A percentile compares a stretch with the other conserved stretches of the same genome.
phyloP scores from a whole-genome alignment of 2,888 invertebrate species.

The Aphodius granarius region DNA sequence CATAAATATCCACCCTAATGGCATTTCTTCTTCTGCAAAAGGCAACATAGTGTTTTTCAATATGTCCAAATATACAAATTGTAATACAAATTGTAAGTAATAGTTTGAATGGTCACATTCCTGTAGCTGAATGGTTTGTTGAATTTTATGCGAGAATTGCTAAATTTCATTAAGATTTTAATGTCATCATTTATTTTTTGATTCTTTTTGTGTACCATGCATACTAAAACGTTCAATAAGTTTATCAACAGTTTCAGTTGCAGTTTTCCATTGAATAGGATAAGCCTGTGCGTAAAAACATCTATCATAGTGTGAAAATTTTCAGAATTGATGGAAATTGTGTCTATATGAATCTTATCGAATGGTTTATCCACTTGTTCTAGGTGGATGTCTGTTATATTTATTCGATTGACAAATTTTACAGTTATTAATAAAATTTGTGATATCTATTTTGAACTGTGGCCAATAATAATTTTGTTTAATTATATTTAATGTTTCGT shows the following conservation, averaged over 20 bases:
- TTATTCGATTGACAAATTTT: conserved; percentile 19
- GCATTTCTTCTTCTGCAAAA: conserved; percentile 14
- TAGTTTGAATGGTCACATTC: neutral
- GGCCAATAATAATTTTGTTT: conserved; percentile 11
- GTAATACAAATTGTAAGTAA: neutral
- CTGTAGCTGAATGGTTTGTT: too few species aligned
- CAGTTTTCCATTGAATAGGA: conserved; percentile 10
- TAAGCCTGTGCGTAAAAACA: conserved; percentile 30
- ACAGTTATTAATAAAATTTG: conserved; percentile 16
- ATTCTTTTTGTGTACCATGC: too few species aligned
- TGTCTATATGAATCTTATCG: neutral
- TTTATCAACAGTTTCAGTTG: conserved; percentile 27
- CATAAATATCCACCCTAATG: conserved; percentile 9
- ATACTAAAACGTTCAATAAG: conserved; percentile 17
- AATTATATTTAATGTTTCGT: neutral
- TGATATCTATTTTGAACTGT: conserved; percentile 3
- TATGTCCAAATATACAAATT: neutral
- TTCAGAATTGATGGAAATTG: conserved; percentile 2
- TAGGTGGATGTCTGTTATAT: conserved; percentile 14
- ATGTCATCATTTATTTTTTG: too few species aligned
- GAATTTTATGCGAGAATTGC: too few species aligned
- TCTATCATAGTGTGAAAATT: conserved; percentile 33
- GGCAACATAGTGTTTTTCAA: neutral
- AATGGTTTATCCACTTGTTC: conserved; percentile 4
- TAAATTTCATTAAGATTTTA: too few species aligned